Evolutionary conservation across 1,140 invertebrate species (phyloP), one percentile per base, ranked within the genome.

Genomic region (Papilio dardanus): DNA sequence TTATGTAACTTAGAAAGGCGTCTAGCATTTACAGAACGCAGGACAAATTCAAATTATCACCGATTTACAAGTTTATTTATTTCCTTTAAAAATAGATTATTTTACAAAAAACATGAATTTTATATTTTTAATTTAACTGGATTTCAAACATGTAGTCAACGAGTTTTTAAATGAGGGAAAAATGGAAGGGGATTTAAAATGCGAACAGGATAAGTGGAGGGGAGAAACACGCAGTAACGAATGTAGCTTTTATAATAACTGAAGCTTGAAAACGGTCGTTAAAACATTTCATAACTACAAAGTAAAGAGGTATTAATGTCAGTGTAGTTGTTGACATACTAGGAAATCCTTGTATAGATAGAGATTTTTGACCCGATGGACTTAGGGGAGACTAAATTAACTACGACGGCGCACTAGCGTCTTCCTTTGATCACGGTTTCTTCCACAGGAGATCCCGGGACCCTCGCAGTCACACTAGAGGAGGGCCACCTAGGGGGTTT

Each of bases 181-280:
- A 54, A 54, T n/a, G n/a, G 14, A 28, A 28, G 24, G 12, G 54
- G n/a, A n/a, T n/a, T n/a, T 4, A 28, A 62, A 28, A 28, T 12
- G 24, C 21, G 54, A 62, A 28, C 3, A 62, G 21, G 12, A 62
- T 28, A 14, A 30, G 24, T 28, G 54, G 24, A 28, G 24, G 21
- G 8, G n/a, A 58, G 54, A 62, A 62, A 62, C 24, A 62, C 24
- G 24, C 21, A 12, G 21, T 62, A 62, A 62, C 54, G 54, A 62
- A 28, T 54, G 10, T 24, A 12, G 50, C 54, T 62, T 62, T 62
- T 10, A 28, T 62, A 28, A 62, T 30, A 62, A 62, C 10, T 62
- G 24, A 30, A 62, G 24, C 54, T 62, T 62, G 28, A 62, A 24
- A 62, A 62, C 54, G 3, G 10, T 28, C 54, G 54, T 28, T 62